A percentile compares a stretch with the other conserved stretches of the same genome.
Evolutionary conservation across 2,797 vertebrate species (phyloP).

Genomic region (Dendrocincla tyrannina): DNA sequence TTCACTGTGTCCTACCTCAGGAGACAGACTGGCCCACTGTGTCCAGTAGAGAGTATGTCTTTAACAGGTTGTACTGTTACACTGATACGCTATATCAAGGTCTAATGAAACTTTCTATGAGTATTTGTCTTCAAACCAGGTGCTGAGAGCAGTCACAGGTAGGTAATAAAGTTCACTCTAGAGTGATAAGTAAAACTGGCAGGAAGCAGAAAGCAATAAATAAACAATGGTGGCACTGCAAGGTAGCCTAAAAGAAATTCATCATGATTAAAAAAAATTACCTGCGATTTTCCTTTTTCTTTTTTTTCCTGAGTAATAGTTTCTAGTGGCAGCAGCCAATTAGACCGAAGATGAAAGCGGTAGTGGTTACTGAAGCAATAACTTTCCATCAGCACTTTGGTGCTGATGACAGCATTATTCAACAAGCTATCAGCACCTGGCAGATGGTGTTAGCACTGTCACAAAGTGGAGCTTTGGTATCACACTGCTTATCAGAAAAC

Average conservation of each 20-base stretch:
- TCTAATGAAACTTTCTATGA: not conserved
- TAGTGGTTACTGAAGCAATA: conserved; percentile 24
- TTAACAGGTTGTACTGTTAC: not conserved
- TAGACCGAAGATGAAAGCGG: conserved; percentile 15
- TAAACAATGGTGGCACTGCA: not conserved
- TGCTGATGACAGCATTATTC: conserved; percentile 54
- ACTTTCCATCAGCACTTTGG: conserved; percentile 41
- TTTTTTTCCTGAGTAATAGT: not conserved
- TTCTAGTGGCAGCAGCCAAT: conserved; percentile 35
- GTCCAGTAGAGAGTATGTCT: not conserved
- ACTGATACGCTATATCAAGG: not conserved
- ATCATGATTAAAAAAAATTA: conserved; percentile 26
- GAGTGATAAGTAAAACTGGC: not conserved
- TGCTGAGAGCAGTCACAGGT: not conserved
- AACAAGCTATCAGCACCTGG: conserved; percentile 28
- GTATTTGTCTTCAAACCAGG: not conserved
- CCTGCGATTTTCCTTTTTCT: not conserved
- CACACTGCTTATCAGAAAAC: conserved; percentile 65
- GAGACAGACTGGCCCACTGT: not conserved
- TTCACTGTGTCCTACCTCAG: not conserved
- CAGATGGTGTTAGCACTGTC: conserved; percentile 74
- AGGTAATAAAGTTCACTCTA: conserved; percentile 3
- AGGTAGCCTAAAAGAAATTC: conserved; percentile 44
- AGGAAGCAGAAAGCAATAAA: conserved; percentile 13
- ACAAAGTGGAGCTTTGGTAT: conserved; percentile 2